Evolutionary conservation across 2,888 invertebrate species (phyloP), one percentile per base, ranked within the genome.

Genomic region (Troides aeacus): DNA sequence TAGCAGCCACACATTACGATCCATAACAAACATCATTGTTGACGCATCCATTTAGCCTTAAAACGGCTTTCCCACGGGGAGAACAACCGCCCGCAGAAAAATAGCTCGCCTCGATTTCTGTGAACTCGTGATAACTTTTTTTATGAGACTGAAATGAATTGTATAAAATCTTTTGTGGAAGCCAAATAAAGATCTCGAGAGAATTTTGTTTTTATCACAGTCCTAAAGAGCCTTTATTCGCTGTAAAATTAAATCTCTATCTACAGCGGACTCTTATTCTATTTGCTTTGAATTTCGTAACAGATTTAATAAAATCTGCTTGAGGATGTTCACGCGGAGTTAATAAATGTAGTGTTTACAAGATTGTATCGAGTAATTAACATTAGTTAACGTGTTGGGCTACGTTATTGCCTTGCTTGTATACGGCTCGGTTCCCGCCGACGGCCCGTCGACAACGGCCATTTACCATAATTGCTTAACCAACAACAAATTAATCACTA

Each of bases 141-240:
- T 90, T 90, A 89, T 88, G 87, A 85, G 83, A 83, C 84, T 83
- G 85, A 88, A 90, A 89, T 89, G 88, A 88, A 89, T 90, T 89
- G 87, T 88, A 86, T 86, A 86, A 89, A 89, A 88, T 87, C 87
- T 88, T 89, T 88, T 87, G 86, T 88, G 83, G 82, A 82, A 88
- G 83, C 85, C 86, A 84, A 85, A 84, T 85, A 88, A 89, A 88
- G 84, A 86, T 84, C 84, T 85, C 82, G 76, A 78, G 82, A 83
- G 84, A 84, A 83, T 87, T 83, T 84, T 83, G 83, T 84, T 88
- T 88, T 86, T 85, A 80, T 84, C 84, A 84, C 85, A 82, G 76
- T 82, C 76, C 81, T 81, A 77, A 80, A 78, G 79, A 82, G 83
- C 85, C 53, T 89, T 87, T 86, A 84, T 87, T 82, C 81, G 79